Evolutionary conservation across 2,888 invertebrate species (phyloP).

Genomic region (Hipparchia semele): DNA sequence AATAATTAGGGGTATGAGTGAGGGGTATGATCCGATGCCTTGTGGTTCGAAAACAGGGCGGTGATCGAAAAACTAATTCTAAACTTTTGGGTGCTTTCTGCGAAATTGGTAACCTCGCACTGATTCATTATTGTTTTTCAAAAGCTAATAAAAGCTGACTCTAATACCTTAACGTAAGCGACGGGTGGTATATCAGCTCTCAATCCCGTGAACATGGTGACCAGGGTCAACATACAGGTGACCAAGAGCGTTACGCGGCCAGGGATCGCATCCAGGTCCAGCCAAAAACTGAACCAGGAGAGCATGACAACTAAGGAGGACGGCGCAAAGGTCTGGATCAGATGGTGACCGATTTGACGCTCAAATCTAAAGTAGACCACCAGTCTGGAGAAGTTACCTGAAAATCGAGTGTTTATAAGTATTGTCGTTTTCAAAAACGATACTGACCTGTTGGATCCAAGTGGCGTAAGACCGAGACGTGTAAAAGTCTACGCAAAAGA

Average conservation of each 20-base stretch:
- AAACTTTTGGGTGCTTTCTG: no score
- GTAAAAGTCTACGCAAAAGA: no score
- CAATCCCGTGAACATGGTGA: conserved; percentile 93
- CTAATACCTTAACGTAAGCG: conserved; percentile 90
- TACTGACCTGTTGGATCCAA: no score
- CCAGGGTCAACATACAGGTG: conserved; percentile 92
- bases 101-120: no score
- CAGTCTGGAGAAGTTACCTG: conserved; percentile 90
- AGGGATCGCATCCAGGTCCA: conserved; percentile 92
- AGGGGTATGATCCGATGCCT: no score
- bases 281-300: conserved; percentile 95
- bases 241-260: conserved; percentile 91
- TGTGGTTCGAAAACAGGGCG: no score
- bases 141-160: no score
- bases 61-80: no score
- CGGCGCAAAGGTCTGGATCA: conserved; percentile 93
- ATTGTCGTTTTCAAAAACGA: conserved; percentile 81
- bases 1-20: no score
- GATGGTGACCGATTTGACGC: conserved; percentile 92
- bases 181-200: conserved; percentile 93
- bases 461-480: no score
- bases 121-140: no score
- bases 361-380: conserved; percentile 91
- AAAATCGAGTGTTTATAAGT: neutral
- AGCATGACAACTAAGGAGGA: conserved; percentile 92